phyloP scores from a whole-genome alignment of 2,888 invertebrate species.

The Fragum whitleyi region DNA sequence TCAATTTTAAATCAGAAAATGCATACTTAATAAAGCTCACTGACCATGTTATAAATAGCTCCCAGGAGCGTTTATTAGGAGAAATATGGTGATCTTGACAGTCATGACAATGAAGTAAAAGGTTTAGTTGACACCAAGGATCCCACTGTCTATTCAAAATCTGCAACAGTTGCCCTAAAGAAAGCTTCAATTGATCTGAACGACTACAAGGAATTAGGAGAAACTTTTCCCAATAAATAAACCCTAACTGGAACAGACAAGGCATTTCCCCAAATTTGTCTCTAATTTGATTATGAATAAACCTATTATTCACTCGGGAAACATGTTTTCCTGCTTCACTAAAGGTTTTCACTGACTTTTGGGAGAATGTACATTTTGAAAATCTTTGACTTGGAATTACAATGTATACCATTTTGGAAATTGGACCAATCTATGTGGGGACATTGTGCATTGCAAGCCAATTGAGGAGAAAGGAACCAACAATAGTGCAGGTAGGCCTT shows the following conservation, averaged over 20 bases:
- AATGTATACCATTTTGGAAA: no score
- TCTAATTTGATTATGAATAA: conserved; percentile 23
- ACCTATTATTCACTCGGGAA: conserved; percentile 12
- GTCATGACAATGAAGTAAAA: no score
- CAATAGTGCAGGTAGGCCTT: no score
- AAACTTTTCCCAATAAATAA: conserved; percentile 8
- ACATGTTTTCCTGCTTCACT: conserved; percentile 5
- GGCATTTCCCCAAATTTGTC: conserved; percentile 27
- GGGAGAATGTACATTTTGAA: background rate
- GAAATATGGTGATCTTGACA: no score
- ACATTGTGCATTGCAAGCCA: no score
- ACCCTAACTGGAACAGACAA: conserved; percentile 10
- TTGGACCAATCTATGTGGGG: no score
- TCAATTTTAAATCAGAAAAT: no score
- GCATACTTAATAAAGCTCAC: no score
- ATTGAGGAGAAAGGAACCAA: no score
- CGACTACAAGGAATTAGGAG: background rate
- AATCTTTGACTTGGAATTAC: background rate
- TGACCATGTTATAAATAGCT: no score
- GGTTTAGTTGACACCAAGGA: background rate
- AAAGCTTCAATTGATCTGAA: conserved; percentile 4
- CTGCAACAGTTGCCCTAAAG: background rate
- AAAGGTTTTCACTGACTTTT: background rate
- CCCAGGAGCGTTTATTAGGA: no score
- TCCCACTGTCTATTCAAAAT: background rate